Percentiles rank a stretch among this genome's conserved stretches.
Conservation (phyloP, 2,797 vertebrate genomes). For the Enteromius paludinosus region DNA sequence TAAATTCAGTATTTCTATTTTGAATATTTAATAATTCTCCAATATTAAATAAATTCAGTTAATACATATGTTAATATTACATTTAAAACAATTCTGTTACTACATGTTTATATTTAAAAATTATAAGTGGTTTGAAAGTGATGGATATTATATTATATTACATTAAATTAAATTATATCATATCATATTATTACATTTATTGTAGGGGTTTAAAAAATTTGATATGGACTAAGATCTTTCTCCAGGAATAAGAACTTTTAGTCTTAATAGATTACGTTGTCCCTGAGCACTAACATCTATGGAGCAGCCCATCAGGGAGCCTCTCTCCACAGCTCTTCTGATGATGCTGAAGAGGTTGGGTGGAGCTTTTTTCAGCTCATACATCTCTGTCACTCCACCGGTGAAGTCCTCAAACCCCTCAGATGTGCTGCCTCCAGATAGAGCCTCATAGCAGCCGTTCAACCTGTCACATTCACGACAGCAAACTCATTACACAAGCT, state of each 20-base stretch:
- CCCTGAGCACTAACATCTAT: conserved; percentile 80
- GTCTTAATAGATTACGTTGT: neutral
- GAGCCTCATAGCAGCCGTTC: conserved; percentile 84
- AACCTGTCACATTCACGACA: conserved; percentile 67
- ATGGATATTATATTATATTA: neutral
- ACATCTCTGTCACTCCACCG: conserved; percentile 85
- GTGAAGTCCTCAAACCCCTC: conserved; percentile 88
- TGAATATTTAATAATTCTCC: neutral
- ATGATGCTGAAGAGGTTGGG: conserved; percentile 79
- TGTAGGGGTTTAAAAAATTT: neutral
- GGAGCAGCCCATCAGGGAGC: conserved; percentile 84
- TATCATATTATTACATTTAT: neutral
- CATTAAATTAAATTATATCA: neutral
- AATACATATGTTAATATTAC: neutral
- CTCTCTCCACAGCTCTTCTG: conserved; percentile 81
- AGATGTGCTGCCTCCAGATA: conserved; percentile 82
- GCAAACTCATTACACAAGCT: neutral
- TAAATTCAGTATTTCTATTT: neutral
- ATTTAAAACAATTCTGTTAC: neutral
- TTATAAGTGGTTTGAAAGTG: too few species aligned
- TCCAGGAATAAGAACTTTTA: neutral
- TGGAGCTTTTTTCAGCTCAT: conserved; percentile 79
- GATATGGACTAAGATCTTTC: neutral
- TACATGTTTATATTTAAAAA: neutral
- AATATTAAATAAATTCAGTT: neutral